Base-by-base conservation (phyloP, 2,113 vertebrate species). In the Platysternon megacephalum region DNA sequence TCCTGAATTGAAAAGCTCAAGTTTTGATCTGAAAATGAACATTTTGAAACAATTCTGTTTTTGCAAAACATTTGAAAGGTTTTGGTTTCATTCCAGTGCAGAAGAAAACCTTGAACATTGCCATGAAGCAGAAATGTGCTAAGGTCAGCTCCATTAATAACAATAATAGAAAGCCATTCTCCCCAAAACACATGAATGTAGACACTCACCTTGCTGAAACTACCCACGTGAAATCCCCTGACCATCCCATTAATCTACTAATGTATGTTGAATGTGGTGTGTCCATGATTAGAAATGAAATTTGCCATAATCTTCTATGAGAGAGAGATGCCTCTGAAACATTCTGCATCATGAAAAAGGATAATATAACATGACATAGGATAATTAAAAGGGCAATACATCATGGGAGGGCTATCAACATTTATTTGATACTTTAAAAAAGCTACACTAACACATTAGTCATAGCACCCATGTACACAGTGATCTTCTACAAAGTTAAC, bases 391-490 rank as follows among this genome's bases (percentile, higher is more conserved):
- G 10, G n/a, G n/a, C n/a, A 1, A 17, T 19, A 5, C 5, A 2
- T 5, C 24, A 5, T 0, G 0, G n/a, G 26, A 65, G 61, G 32
- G 28, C 61, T n/a, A 55, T 8, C 6, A 29, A 28, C 19, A 13
- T 2, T 19, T 11, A 5, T 3, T n/a, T 55, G n/a, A 79, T 65
- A 35, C 8, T 17, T 65, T 5, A 65, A 65, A 65, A 65, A 65
- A 65, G 32, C 32, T 35, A 35, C 61, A n/a, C 61, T 35, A 65
- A 35, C 61, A 0, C 1, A 26, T 5, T 76, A 32, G 26, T 11
- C 42, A 2, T 28, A 53, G 44, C 24, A 14, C 21, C 2, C 24
- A 65, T 0, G 32, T 55, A 39, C 1, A 6, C 51, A n/a, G 35
- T 11, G 4, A 5, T 6, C 4, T 11, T 72, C 49, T 82, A 32